These are phyloP conservation scores for Bujurquina vittata DNA, from an alignment of 2,113 vertebrate genomes.

Conservation along the genomic window DNA sequence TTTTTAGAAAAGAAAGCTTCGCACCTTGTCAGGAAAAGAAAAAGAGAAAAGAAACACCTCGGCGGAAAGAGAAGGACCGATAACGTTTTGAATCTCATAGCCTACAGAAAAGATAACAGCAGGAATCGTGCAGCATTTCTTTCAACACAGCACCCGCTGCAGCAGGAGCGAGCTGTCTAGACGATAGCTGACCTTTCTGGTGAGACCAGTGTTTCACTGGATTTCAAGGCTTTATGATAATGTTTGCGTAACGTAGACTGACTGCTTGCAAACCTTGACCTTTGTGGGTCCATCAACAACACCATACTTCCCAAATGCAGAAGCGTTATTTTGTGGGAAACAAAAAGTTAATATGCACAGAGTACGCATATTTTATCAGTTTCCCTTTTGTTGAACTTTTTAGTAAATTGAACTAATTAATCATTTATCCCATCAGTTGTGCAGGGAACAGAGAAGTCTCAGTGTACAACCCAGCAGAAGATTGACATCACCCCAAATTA, in stretches of 20 bases:
- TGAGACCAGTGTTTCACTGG: slow-evolving; percentile 33
- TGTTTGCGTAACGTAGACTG: slow-evolving; percentile 53
- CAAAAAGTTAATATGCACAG: not conserved
- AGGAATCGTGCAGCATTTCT: slow-evolving; percentile 23
- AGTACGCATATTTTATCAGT: not conserved
- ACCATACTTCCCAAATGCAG: slow-evolving; percentile 5
- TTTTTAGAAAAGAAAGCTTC: not conserved
- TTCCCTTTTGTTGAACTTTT: not conserved
- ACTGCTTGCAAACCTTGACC: slow-evolving; percentile 53
- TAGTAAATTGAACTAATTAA: not conserved
- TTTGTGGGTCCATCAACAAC: slow-evolving; percentile 42
- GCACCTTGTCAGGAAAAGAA: not conserved
- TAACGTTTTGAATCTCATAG: not conserved
- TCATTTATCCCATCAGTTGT: not conserved
- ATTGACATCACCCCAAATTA: not conserved
- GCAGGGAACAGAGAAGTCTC: not conserved
- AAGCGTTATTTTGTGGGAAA: not conserved
- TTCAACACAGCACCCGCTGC: slow-evolving; percentile 22
- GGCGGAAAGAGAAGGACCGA: not conserved
- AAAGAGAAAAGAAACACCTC: not conserved
- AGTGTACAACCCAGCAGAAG: not conserved
- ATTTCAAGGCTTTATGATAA: slow-evolving; percentile 40
- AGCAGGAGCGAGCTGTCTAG: slow-evolving; percentile 56
- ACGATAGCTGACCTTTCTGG: slow-evolving; percentile 71
- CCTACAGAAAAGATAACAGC: slow-evolving; percentile 20